Evolutionary conservation across 2,113 vertebrate species (phyloP), one percentile per base, ranked within the genome.

Genomic region (Tyrannus savana): DNA sequence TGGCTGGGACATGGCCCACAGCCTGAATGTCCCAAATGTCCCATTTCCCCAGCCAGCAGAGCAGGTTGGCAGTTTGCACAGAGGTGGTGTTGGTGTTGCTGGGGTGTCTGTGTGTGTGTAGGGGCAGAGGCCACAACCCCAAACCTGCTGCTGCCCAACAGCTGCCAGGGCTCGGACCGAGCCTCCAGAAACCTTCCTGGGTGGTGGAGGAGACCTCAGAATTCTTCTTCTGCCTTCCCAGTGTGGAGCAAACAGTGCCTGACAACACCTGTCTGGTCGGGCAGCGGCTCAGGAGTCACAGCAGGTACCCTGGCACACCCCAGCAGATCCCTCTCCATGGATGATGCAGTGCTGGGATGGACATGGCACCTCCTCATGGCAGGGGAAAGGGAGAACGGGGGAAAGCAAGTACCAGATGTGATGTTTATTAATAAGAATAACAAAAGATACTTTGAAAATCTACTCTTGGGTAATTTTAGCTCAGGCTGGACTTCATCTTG

Each of bases 351-450:
- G 2, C 28, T 0, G 13, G 1, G 42, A 27, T 33, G 75, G 10
- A 55, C 77, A 25, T 0, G 6, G 31, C 24, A 42, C 42, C 92
- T 94, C 94, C 67, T 49, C 24, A 10, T 13, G 4, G 6, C 17
- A 64, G 1, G 71, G 16, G 42, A 67, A 58, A 37, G 50, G 52
- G 35, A 62, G 56, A 55, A 60, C 23, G 42, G 49, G 71, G 52
- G 64, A 46, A 68, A 86, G 75, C 22, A 9, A 82, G 80, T 15
- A 42, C 85, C 92, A 90, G 76, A 75, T 90, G 85, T 4, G 17
- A 49, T 90, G 92, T 93, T 94, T 96, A 80, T 93, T 77, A 68
- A n/a, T 60, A 90, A 92, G 60, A 96, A 96, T 78, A 90, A 93
- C 85, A 89, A 75, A 76, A 84, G 80, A 79, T 30, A 21, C 84